These are phyloP conservation scores for Zeuzera pyrina DNA, from an alignment of 2,888 invertebrate genomes.

Conservation along the genomic window DNA sequence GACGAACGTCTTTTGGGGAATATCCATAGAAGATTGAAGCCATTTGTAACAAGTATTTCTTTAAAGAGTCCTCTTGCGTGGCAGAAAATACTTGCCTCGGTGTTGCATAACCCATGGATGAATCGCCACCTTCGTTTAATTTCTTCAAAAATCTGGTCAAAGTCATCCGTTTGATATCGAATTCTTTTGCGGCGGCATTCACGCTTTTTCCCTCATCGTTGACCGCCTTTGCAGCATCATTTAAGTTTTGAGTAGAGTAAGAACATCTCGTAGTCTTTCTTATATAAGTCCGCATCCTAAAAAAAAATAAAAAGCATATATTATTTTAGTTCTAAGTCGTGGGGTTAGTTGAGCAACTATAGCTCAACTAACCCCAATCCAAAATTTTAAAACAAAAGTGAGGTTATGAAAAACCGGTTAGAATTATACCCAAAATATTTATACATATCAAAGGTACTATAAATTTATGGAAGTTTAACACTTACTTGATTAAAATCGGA, in stretches of 20 bases:
- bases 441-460: not conserved
- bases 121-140: constrained; percentile 12
- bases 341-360: constrained; percentile 11
- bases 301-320: constrained; percentile 14
- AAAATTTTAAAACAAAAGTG: constrained; percentile 14
- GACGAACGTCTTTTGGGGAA: constrained; percentile 18
- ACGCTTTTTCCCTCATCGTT: constrained; percentile 14
- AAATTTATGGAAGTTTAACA: no score
- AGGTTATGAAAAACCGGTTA: constrained; percentile 14
- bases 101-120: constrained; percentile 17
- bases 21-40: constrained; percentile 17
- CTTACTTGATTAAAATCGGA: not conserved
- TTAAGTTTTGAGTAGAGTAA: constrained; percentile 15
- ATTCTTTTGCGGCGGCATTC: constrained; percentile 17
- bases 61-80: constrained; percentile 7
- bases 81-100: constrained; percentile 16
- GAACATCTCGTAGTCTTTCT: constrained; percentile 15
- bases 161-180: constrained; percentile 19
- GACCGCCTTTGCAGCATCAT: constrained; percentile 16
- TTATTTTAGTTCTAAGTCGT: constrained; percentile 3
- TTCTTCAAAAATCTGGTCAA: constrained; percentile 18
- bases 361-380: constrained; percentile 15
- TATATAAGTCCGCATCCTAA: constrained; percentile 16
- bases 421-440: constrained; percentile 8
- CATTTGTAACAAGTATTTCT: constrained; percentile 16